Evolutionary conservation across 2,113 vertebrate species (phyloP).

Genomic region (Procavia capensis): DNA sequence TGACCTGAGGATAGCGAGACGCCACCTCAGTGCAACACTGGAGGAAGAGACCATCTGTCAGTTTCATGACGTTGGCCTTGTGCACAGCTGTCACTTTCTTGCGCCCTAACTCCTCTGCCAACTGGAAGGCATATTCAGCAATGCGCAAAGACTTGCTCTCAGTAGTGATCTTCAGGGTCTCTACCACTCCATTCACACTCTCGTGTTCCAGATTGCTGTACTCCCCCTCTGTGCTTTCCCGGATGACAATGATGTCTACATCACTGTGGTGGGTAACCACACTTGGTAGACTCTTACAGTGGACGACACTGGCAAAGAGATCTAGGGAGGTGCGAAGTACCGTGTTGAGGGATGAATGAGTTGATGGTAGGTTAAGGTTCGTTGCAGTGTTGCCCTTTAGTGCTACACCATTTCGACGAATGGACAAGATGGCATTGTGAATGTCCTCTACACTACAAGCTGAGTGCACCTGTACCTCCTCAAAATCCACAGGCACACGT

Average conservation of each 20-base stretch:
- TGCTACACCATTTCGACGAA: constrained; percentile 89
- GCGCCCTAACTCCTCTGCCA: constrained; percentile 88
- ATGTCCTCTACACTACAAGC: constrained; percentile 84
- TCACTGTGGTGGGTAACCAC: constrained; percentile 90
- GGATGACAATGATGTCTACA: constrained; percentile 92
- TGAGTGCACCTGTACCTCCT: constrained; percentile 89
- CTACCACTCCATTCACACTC: constrained; percentile 90
- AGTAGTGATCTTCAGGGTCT: constrained; percentile 92
- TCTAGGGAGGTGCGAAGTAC: constrained; percentile 88
- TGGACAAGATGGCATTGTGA: constrained; percentile 89
- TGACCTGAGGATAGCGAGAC: constrained; percentile 89
- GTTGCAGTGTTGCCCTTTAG: constrained; percentile 93
- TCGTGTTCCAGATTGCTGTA: constrained; percentile 94
- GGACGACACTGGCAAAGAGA: constrained; percentile 92
- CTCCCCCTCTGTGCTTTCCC: constrained; percentile 94
- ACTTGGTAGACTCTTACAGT: constrained; percentile 90
- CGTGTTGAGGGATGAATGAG: constrained; percentile 90
- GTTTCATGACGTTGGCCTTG: constrained; percentile 94
- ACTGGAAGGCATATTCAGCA: constrained; percentile 89
- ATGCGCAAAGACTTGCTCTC: constrained; percentile 88
- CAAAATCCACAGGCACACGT: constrained; percentile 93
- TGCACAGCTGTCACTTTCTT: constrained; percentile 90
- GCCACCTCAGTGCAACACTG: constrained; percentile 92
- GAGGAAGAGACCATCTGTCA: constrained; percentile 91
- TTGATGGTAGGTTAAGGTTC: constrained; percentile 89